Conservation (phyloP, 2,113 vertebrate species). For the Mirza zaza region DNA sequence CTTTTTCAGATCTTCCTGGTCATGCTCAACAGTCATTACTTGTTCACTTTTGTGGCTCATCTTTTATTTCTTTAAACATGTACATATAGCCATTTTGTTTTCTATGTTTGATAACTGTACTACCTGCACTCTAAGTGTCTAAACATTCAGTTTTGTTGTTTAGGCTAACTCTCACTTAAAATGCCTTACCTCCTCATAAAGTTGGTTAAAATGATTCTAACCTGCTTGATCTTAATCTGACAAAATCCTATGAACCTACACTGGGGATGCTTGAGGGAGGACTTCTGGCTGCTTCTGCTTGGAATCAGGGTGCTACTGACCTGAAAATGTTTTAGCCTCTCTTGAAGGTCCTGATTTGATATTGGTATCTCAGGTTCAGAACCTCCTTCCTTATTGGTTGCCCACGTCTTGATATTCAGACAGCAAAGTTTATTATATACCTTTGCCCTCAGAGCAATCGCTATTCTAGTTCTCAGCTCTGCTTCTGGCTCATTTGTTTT, state of each 20-base stretch:
- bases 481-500: not conserved
- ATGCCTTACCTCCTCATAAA: not conserved
- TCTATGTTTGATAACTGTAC: not conserved
- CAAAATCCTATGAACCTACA: not conserved
- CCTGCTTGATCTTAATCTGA: not conserved
- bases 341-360: not conserved
- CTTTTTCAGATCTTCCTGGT: not conserved
- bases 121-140: not conserved
- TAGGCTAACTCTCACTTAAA: not conserved
- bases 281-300: not conserved
- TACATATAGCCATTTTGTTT: not conserved
- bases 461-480: not conserved
- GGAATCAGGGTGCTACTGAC: not conserved
- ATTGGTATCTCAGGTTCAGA: not conserved
- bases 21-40: not conserved
- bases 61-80: conserved; percentile 5
- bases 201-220: not conserved
- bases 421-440: not conserved
- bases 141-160: not conserved
- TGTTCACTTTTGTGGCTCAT: not conserved
- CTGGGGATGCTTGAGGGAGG: not conserved
- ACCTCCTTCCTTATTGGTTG: not conserved
- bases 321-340: not conserved
- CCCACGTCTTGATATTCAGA: not conserved
- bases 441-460: not conserved